phyloP scores from a whole-genome alignment of 2,888 invertebrate genomes.

The Esperia sulphurella region DNA sequence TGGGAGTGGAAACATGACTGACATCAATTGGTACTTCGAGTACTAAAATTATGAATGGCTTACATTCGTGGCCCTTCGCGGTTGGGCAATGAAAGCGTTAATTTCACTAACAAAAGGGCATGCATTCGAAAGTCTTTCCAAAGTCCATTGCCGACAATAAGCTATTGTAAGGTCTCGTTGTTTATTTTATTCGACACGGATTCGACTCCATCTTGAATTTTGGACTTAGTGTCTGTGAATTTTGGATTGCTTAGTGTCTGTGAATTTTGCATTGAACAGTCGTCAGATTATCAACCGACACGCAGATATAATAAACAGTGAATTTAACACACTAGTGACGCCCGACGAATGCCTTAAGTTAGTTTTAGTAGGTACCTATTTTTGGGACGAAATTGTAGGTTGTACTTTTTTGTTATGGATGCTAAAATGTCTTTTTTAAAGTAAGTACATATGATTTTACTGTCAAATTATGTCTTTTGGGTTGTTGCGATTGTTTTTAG shows the following conservation, averaged over 20 bases:
- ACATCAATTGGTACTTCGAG: not conserved
- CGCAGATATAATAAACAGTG: too few relatives aligned
- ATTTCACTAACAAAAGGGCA: conserved; percentile 61
- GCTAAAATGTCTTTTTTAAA: too few relatives aligned
- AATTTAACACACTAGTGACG: too few relatives aligned
- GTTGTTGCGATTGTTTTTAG: too few relatives aligned
- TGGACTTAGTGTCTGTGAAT: conserved; percentile 16
- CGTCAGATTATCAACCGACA: not conserved
- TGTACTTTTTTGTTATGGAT: too few relatives aligned
- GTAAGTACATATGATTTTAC: too few relatives aligned
- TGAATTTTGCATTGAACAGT: conserved; percentile 13
- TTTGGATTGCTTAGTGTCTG: conserved; percentile 16
- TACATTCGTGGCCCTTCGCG: conserved; percentile 40
- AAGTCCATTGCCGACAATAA: conserved; percentile 38
- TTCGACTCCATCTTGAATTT: not conserved
- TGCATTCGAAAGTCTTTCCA: conserved; percentile 53
- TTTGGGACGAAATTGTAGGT: too few relatives aligned
- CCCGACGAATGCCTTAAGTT: too few relatives aligned
- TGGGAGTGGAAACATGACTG: not conserved
- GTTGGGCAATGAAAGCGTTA: conserved; percentile 48
- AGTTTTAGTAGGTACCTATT: too few relatives aligned
- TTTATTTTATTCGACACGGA: conserved; percentile 13
- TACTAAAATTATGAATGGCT: not conserved
- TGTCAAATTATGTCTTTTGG: too few relatives aligned
- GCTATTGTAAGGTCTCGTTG: conserved; percentile 31